These are phyloP conservation scores for Tetragnatha montana DNA, from an alignment of 2,888 invertebrate genomes.

Conservation along the genomic window DNA sequence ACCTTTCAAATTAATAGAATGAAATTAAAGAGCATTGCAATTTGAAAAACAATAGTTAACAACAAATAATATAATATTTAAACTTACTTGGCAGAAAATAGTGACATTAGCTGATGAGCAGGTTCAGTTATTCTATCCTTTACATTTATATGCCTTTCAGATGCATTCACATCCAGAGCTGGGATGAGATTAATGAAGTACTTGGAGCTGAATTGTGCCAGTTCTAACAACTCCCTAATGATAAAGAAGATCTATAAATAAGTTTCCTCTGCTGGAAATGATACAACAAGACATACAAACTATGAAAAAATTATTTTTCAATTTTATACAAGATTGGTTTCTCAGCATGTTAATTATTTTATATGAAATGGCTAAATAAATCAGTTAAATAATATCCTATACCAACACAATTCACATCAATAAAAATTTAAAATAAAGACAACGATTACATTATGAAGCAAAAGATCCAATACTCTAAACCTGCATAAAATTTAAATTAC, in stretches of 20 bases:
- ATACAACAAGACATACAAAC: not conserved
- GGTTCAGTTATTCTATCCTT: slow-evolving; percentile 35
- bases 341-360: too few species aligned
- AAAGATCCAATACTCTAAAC: too few species aligned
- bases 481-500: too few species aligned
- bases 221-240: slow-evolving; percentile 57
- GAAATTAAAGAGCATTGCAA: too few species aligned
- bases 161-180: slow-evolving; percentile 48
- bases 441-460: too few species aligned
- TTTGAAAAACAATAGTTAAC: too few species aligned
- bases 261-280: not conserved
- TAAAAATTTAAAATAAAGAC: not conserved
- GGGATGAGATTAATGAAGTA: slow-evolving; percentile 50
- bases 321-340: not conserved
- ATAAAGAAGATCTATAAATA: not conserved
- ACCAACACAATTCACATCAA: not conserved
- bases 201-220: slow-evolving; percentile 38
- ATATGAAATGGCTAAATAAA: not conserved
- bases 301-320: too few species aligned
- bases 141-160: slow-evolving; percentile 37
- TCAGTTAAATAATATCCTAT: too few species aligned
- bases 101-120: slow-evolving; percentile 43
- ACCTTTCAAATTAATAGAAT: too few species aligned
- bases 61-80: too few species aligned
- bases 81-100: slow-evolving; percentile 67